Evolutionary conservation across 2,888 invertebrate genomes (phyloP).

Genomic region (Osmoderma eremita): DNA sequence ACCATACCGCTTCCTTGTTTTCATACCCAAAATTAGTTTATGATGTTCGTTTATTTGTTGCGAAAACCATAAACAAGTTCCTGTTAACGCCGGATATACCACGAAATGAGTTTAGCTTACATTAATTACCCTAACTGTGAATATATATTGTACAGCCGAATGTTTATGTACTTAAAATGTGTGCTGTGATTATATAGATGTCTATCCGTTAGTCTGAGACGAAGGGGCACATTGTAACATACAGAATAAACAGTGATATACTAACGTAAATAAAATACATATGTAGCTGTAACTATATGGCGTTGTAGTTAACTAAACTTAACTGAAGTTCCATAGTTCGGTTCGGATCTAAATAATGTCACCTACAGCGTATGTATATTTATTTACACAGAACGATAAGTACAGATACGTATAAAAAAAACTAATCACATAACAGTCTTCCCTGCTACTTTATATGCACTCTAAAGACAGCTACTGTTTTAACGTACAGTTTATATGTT

Average conservation of each 20-base stretch:
- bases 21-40: conserved; percentile 23
- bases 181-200: conserved; percentile 21
- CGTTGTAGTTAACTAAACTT: no score
- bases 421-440: no score
- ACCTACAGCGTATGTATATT: no score
- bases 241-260: not conserved
- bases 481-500: no score
- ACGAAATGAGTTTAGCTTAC: conserved; percentile 21
- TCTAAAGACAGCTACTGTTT: no score
- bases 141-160: conserved; percentile 7
- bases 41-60: conserved; percentile 2
- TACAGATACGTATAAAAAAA: no score
- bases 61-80: conserved; percentile 11
- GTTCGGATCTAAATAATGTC: no score
- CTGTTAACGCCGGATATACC: conserved; percentile 15
- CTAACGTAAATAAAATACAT: not conserved
- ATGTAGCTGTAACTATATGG: no score
- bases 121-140: conserved; percentile 4
- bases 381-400: no score
- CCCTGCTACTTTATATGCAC: no score
- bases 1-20: conserved; percentile 9
- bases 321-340: no score
- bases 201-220: not conserved
- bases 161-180: conserved; percentile 25
- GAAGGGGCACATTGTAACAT: not conserved